Conservation (phyloP, 2,888 invertebrate genomes). For the Pseudolycoriella hygida region DNA sequence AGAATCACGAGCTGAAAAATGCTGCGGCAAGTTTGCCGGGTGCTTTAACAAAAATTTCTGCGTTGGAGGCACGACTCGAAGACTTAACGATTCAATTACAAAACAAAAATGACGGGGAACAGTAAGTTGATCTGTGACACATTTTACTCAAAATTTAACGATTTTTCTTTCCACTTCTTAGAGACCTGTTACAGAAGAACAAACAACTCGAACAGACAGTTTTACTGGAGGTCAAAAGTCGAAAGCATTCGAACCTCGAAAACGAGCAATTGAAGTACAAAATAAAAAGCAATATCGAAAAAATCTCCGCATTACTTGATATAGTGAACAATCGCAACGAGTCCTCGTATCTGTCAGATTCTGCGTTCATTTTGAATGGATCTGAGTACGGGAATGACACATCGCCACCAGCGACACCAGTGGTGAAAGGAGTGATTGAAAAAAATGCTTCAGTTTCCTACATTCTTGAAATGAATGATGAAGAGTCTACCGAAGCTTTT, state of each 20-base stretch:
- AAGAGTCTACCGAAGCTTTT: slow-evolving; percentile 50
- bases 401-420: slow-evolving; percentile 50
- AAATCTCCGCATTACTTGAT: slow-evolving; percentile 30
- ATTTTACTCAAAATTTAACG: background rate
- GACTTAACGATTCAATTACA: slow-evolving; percentile 62
- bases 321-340: slow-evolving; percentile 17
- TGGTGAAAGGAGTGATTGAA: slow-evolving; percentile 67
- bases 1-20: slow-evolving; percentile 47
- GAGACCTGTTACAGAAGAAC: slow-evolving; percentile 49
- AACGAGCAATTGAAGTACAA: slow-evolving; percentile 84
- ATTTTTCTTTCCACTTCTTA: slow-evolving; percentile 16
- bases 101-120: slow-evolving; percentile 52
- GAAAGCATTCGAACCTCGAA: slow-evolving; percentile 56
- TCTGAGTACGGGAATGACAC: slow-evolving; percentile 19
- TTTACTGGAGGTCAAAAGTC: slow-evolving; percentile 60
- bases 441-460: slow-evolving; percentile 76
- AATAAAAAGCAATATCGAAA: slow-evolving; percentile 64
- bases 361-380: slow-evolving; percentile 14
- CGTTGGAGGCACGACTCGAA: slow-evolving; percentile 67
- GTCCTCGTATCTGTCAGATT: slow-evolving; percentile 10
- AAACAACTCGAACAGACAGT: slow-evolving; percentile 53
- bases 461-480: slow-evolving; percentile 61
- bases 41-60: slow-evolving; percentile 53
- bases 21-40: slow-evolving; percentile 58
- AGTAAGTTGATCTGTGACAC: slow-evolving; percentile 29